Conservation (phyloP, 2,888 invertebrate genomes). For the Harmothoe impar region DNA sequence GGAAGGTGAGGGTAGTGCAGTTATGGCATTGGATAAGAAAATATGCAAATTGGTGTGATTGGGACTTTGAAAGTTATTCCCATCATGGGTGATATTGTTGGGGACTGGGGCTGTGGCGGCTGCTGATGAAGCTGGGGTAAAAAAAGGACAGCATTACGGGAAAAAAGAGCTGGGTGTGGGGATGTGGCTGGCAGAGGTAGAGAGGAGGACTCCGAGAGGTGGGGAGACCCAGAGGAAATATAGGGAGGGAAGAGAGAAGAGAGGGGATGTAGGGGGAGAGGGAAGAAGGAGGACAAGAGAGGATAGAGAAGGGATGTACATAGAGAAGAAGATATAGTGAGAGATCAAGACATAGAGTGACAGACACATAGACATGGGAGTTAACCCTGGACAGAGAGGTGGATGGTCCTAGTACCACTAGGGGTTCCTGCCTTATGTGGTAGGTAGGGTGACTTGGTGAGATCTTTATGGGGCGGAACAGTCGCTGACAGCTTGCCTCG, state of each 20-base stretch:
- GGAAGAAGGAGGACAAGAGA: background rate
- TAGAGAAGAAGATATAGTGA: background rate
- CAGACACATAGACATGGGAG: background rate
- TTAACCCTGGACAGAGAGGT: too few species aligned
- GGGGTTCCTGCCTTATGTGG: too few species aligned
- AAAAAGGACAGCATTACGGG: background rate
- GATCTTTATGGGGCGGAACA: background rate
- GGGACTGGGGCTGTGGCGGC: background rate
- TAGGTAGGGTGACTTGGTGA: background rate
- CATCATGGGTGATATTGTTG: background rate
- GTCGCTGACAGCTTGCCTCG: background rate
- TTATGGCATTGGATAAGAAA: background rate
- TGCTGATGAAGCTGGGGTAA: background rate
- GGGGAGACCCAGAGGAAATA: background rate
- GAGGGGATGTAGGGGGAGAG: background rate
- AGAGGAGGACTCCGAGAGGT: background rate
- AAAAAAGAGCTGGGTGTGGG: constrained; percentile 3
- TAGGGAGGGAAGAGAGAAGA: background rate
- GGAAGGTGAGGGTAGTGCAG: too few species aligned
- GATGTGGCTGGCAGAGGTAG: too few species aligned
- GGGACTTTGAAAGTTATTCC: background rate
- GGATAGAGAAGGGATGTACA: background rate
- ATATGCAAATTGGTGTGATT: constrained; percentile 33
- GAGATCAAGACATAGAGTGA: background rate
- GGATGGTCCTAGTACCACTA: too few species aligned